A percentile compares a stretch with the other conserved stretches of the same genome.
These are phyloP conservation scores for Terrapene triunguis DNA, from an alignment of 2,113 vertebrate genomes.

Conservation along the genomic window DNA sequence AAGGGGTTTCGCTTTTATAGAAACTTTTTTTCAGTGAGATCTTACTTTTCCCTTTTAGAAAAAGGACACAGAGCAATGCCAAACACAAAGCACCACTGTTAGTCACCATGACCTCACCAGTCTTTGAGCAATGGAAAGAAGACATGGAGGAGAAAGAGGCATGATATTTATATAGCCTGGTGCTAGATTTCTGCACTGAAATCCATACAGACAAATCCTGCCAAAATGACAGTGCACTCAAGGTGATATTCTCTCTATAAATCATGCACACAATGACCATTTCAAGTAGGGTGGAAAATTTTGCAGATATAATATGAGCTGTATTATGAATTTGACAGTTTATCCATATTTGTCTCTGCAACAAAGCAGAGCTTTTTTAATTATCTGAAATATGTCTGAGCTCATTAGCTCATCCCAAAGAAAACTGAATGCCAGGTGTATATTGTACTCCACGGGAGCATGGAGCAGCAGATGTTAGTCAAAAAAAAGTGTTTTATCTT, in stretches of 20 bases:
- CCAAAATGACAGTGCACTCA: constrained; percentile 56
- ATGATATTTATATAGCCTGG: constrained; percentile 35
- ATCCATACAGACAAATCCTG: constrained; percentile 61
- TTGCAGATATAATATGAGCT: neutral
- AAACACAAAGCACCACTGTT: neutral
- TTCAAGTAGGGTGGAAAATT: constrained; percentile 28
- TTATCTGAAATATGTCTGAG: constrained; percentile 10
- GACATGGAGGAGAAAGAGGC: neutral
- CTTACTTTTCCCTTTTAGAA: neutral
- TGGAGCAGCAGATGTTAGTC: neutral
- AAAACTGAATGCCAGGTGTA: neutral
- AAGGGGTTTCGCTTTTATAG: neutral
- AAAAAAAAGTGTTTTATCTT: neutral
- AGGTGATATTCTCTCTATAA: constrained; percentile 59
- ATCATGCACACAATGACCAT: constrained; percentile 38
- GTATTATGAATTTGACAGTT: constrained; percentile 36
- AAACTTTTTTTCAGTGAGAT: rapidly evolving
- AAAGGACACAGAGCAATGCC: neutral
- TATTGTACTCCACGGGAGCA: neutral
- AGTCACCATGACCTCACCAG: neutral
- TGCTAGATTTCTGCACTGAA: constrained; percentile 23
- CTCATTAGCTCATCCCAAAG: constrained; percentile 14
- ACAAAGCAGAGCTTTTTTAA: neutral
- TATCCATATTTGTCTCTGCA: constrained; percentile 11
- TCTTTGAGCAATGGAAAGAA: neutral